A percentile compares a stretch with the other conserved stretches of the same genome.
Conservation (phyloP, 2,888 invertebrate genomes). For the Cosmia trapezina region DNA sequence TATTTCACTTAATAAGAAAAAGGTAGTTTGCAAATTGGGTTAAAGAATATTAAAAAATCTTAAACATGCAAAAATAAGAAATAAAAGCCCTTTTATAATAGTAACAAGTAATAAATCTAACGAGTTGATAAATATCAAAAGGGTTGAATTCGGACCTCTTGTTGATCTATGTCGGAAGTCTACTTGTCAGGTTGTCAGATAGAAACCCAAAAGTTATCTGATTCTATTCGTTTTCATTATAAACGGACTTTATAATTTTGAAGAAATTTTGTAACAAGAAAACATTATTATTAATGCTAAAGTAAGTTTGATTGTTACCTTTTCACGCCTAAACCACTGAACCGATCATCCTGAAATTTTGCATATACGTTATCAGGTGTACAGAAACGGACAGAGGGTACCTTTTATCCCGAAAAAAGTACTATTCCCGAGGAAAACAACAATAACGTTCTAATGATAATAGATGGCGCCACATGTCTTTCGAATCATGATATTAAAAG, state of each 20-base stretch:
- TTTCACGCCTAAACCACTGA: too few relatives aligned
- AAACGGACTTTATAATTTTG: neutral
- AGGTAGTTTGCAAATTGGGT: neutral
- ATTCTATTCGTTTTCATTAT: slow-evolving; percentile 3
- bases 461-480: too few relatives aligned
- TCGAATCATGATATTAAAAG: too few relatives aligned
- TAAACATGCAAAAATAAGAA: slow-evolving; percentile 2
- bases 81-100: slow-evolving; percentile 9
- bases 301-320: too few relatives aligned
- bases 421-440: too few relatives aligned
- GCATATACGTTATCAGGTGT: too few relatives aligned
- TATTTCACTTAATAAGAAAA: neutral
- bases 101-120: slow-evolving; percentile 11
- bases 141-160: slow-evolving; percentile 17
- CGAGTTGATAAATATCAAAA: slow-evolving; percentile 35
- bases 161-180: slow-evolving; percentile 24
- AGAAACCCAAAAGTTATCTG: slow-evolving; percentile 6
- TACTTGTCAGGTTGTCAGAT: slow-evolving; percentile 24
- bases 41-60: neutral
- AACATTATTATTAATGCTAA: neutral
- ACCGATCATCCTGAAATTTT: too few relatives aligned
- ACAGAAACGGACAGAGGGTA: too few relatives aligned
- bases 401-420: too few relatives aligned
- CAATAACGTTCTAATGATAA: too few relatives aligned
- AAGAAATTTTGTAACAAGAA: neutral